Evolutionary conservation across 2,113 vertebrate species (phyloP), one percentile per base, ranked within the genome.

Genomic region (Macquaria ambigua): DNA sequence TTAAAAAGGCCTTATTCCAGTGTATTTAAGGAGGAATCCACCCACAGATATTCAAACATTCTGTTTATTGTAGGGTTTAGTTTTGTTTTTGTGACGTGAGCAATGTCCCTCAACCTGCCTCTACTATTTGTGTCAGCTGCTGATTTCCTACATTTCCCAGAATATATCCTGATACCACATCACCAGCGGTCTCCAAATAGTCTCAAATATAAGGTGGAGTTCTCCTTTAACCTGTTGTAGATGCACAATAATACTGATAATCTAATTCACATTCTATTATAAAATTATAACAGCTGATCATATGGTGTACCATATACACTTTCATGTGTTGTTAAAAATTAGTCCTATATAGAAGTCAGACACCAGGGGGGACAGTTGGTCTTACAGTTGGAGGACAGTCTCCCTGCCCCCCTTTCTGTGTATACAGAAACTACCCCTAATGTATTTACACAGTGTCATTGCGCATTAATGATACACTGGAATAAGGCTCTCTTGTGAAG

Each of bases 401-500:
- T 55, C 4, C 6, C 37, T 69, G 50, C 12, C 20, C 48, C 14
- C 4, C 5, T 20, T 8, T 69, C 11, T 81, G 11, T 61, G 14
- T 28, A 37, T 48, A 69, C 37, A 79, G 31, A 14, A 71, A 41
- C 25, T 0, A 16, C 46, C 0, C 1, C 16, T 52, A 37, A 48
- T 70, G n/a, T 16, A 25, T 55, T 73, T 20, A n/a, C 67, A 56
- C 67, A 56, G 28, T 48, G 61, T 75, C 25, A 39, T 14, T 83
- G 67, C 74, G 59, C 43, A 39, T 66, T 80, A 46, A 8, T 72
- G 43, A 77, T 62, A 84, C 81, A 73, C 81, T 80, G 74, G 66
- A 88, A 92, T 31, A 85, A 87, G 88, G 74, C 74, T 21, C 74
- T 21, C 28, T 18, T 69, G 43, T 79, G 71, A 79, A 20, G 73